These are phyloP conservation scores for Hiodon tergisus DNA, from an alignment of 2,113 vertebrate genomes.

Conservation along the genomic window DNA sequence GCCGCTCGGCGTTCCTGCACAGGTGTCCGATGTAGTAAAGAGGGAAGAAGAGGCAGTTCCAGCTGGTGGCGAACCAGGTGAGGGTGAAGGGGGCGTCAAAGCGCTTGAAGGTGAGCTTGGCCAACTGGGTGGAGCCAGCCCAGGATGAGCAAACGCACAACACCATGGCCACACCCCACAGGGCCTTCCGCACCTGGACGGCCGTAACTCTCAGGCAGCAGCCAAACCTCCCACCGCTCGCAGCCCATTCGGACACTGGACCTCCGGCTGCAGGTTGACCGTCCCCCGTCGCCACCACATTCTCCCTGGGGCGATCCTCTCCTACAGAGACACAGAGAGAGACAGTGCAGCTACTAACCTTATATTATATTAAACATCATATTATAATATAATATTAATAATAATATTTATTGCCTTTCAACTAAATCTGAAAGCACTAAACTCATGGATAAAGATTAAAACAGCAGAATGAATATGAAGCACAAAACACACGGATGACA, in stretches of 20 bases:
- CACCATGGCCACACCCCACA: conserved; percentile 83
- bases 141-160: conserved; percentile 88
- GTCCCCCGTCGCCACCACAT: conserved; percentile 69
- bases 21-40: conserved; percentile 84
- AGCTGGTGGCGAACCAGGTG: conserved; percentile 92
- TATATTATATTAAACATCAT: background rate
- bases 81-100: conserved; percentile 90
- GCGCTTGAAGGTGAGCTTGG: conserved; percentile 83
- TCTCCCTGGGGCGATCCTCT: conserved; percentile 81
- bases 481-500: too few species aligned
- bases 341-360: background rate
- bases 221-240: conserved; percentile 53
- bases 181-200: conserved; percentile 68
- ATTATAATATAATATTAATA: background rate
- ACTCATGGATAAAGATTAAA: conserved; percentile 2
- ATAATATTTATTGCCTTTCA: background rate
- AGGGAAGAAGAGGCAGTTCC: conserved; percentile 94
- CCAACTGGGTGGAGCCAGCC: conserved; percentile 87
- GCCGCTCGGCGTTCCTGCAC: conserved; percentile 83
- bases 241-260: conserved; percentile 56
- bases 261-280: conserved; percentile 58
- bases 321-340: conserved; percentile 52
- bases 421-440: background rate
- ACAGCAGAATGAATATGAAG: too few species aligned
- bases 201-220: conserved; percentile 71